These are phyloP conservation scores for Cossypha polioptera DNA, from an alignment of 2,797 vertebrate genomes.

Conservation along the genomic window DNA sequence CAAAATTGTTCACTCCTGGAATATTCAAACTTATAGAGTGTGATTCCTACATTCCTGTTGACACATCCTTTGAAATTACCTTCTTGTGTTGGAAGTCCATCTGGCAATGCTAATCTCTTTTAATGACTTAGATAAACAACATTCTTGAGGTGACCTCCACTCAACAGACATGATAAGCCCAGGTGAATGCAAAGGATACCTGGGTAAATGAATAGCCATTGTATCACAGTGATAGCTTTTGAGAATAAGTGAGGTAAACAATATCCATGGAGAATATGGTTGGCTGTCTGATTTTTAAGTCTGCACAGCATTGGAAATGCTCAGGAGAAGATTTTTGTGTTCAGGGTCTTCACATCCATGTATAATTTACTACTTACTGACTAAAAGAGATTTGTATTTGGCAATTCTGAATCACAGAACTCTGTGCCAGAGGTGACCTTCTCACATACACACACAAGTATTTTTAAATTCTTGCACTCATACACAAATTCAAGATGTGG, in stretches of 20 bases:
- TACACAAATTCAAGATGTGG: neutral
- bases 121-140: neutral
- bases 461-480: neutral
- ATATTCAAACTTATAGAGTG: neutral
- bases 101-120: neutral
- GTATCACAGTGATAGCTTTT: neutral
- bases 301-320: neutral
- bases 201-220: neutral
- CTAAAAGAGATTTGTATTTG: neutral
- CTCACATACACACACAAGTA: neutral
- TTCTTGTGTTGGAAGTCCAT: neutral
- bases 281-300: neutral
- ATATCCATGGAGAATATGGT: neutral
- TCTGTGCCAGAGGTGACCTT: neutral
- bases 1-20: neutral
- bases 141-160: neutral
- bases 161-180: neutral
- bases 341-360: neutral
- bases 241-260: neutral
- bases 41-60: neutral
- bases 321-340: neutral
- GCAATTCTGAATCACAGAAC: neutral
- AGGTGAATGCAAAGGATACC: neutral
- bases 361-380: neutral
- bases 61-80: neutral